Conservation (phyloP, 2,797 vertebrate species). For the Tenualosa thibaudeaui region DNA sequence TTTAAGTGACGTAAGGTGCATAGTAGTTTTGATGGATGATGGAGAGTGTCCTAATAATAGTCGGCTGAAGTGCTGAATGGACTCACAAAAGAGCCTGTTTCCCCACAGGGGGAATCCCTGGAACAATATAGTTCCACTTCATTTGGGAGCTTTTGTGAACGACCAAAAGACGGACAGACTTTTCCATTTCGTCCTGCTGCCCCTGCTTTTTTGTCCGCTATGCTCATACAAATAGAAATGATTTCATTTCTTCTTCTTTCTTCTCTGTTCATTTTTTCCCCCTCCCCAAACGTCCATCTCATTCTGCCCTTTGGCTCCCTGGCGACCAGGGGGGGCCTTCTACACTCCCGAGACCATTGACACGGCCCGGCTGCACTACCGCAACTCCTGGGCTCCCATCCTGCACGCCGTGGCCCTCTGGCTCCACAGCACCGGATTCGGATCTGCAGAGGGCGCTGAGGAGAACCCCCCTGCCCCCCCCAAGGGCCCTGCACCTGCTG, state of each 20-base stretch:
- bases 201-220: neutral
- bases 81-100: neutral
- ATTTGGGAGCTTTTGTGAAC: neutral
- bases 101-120: neutral
- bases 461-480: conserved; percentile 67
- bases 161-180: neutral
- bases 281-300: neutral
- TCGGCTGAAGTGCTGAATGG: neutral
- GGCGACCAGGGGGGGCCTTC: conserved; percentile 88
- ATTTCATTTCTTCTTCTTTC: neutral
- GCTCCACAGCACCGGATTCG: conserved; percentile 91
- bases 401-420: conserved; percentile 93
- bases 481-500: conserved; percentile 57
- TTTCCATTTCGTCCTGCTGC: neutral
- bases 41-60: neutral
- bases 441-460: conserved; percentile 71
- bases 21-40: neutral
- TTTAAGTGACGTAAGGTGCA: neutral
- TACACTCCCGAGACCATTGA: conserved; percentile 99
- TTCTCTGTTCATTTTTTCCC: neutral
- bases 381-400: conserved; percentile 93
- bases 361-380: conserved; percentile 93
- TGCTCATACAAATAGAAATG: neutral
- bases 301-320: neutral
- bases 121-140: neutral